A percentile compares a stretch with the other conserved stretches of the same genome.
Evolutionary conservation across 2,113 vertebrate genomes (phyloP).

Genomic region (Neotoma lepida): DNA sequence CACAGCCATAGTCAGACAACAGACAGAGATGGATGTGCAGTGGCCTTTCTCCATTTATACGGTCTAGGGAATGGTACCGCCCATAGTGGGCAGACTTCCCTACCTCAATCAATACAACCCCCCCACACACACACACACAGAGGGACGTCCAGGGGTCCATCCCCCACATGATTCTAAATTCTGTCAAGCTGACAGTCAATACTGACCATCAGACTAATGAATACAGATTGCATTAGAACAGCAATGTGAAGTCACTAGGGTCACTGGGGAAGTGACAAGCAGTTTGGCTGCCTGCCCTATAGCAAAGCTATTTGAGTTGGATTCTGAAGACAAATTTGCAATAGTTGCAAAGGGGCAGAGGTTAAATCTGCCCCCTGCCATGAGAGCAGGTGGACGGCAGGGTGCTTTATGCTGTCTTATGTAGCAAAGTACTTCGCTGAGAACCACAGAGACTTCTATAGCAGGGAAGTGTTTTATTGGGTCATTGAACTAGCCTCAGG

Average conservation of each 20-base stretch:
- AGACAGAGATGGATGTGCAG: not conserved
- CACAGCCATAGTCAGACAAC: not conserved
- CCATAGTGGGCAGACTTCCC: not conserved
- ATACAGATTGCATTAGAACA: not conserved
- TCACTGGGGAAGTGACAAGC: not conserved
- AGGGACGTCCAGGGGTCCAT: not conserved
- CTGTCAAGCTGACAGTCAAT: not conserved
- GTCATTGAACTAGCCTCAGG: not conserved
- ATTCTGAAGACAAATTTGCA: not conserved
- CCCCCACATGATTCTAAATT: not conserved
- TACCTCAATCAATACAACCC: not conserved
- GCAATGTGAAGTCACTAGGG: fast-evolving
- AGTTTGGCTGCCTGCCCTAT: not conserved
- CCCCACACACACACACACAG: not conserved
- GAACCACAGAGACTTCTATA: not conserved
- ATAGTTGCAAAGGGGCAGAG: not conserved
- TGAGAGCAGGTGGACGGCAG: not conserved
- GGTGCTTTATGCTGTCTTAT: not conserved
- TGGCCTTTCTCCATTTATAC: not conserved
- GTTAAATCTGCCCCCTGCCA: not conserved
- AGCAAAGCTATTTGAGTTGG: not conserved
- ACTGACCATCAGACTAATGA: not conserved
- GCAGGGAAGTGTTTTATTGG: not conserved
- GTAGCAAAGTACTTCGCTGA: not conserved
- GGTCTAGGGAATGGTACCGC: not conserved